These are phyloP conservation scores for cat (Felis catus) DNA, from an alignment of 2,113 vertebrate species.

Conservation along the genomic window F.catus_Fca126_mat1.0 CM031420.1:102732501-102733000, in stretches of 20 bases:
- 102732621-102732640: not conserved
- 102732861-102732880: not conserved
- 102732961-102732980: not conserved
- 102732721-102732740: not conserved
- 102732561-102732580: not conserved
- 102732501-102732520: not conserved
- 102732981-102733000: not conserved
- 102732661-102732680: not conserved
- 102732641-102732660: not conserved
- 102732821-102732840: not conserved
- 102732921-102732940: not conserved
- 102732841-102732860: not conserved
- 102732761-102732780: not conserved
- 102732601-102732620: not conserved
- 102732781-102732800: not conserved
- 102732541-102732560: not conserved
- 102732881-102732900: not conserved
- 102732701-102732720: not conserved
- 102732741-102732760: not conserved
- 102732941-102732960: not conserved
- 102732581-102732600: not conserved
- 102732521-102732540: not conserved
- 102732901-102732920: not conserved
- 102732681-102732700: not conserved
- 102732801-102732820: not conserved